Conservation (phyloP, 2,797 vertebrate genomes). For the Ciconia nigra region DNA sequence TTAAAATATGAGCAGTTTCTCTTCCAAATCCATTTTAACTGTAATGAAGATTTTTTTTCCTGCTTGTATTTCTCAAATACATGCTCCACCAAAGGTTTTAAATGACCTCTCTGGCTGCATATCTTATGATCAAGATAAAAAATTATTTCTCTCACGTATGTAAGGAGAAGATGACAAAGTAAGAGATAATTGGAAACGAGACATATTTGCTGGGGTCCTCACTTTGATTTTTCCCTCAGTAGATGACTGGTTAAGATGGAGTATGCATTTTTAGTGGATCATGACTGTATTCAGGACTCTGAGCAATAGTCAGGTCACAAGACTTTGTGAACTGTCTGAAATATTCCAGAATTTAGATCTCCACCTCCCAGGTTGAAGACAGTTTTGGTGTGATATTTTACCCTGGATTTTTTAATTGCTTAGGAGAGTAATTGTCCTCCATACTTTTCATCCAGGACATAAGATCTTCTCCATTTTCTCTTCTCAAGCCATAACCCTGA, state of each 20-base stretch:
- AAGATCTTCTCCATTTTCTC: not conserved
- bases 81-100: not conserved
- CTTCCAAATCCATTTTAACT: slow-evolving; percentile 13
- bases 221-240: not conserved
- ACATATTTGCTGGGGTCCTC: not conserved
- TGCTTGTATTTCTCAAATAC: not conserved
- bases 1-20: slow-evolving; percentile 17
- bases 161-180: not conserved
- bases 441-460: not conserved
- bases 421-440: not conserved
- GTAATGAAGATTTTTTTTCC: not conserved
- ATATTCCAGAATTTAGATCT: not conserved
- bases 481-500: not conserved
- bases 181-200: not conserved
- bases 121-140: not conserved
- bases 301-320: not conserved
- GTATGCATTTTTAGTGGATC: not conserved
- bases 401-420: not conserved
- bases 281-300: not conserved
- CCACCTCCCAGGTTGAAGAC: not conserved
- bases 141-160: not conserved
- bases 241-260: not conserved
- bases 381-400: not conserved
- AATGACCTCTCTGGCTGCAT: not conserved
- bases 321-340: not conserved